Evolutionary conservation across 2,797 vertebrate species (phyloP).

Genomic region (Parambassis ranga): DNA sequence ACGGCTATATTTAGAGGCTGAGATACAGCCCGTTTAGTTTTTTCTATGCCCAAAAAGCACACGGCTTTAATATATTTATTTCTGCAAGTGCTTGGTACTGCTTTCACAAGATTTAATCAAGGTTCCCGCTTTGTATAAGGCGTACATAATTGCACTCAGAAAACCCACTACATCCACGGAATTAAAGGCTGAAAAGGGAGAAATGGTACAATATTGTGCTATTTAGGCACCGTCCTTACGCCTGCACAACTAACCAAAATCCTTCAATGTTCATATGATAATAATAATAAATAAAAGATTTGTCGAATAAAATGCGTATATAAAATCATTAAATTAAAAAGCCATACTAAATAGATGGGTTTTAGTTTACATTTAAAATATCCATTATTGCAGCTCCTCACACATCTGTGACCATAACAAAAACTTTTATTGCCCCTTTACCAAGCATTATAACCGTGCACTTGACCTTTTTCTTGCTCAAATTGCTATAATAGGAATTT

Average conservation of each 20-base stretch:
- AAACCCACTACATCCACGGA: neutral
- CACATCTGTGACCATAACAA: too few relatives aligned
- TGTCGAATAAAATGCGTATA: too few relatives aligned
- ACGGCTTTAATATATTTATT: neutral
- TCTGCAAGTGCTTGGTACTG: neutral
- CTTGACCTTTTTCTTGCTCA: too few relatives aligned
- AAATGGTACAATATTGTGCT: neutral
- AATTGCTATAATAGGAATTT: too few relatives aligned
- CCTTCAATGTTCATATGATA: too few relatives aligned
- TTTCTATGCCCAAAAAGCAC: neutral
- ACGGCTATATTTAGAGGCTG: neutral
- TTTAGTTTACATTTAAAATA: too few relatives aligned
- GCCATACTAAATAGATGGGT: too few relatives aligned
- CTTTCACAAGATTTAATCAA: slow-evolving; percentile 20
- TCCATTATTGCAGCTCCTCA: too few relatives aligned
- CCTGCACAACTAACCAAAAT: neutral
- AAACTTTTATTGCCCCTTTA: too few relatives aligned
- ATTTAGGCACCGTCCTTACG: neutral
- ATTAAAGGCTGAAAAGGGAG: slow-evolving; percentile 2
- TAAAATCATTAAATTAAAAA: too few relatives aligned
- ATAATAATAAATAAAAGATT: too few relatives aligned
- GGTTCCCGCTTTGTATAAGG: neutral
- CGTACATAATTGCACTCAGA: neutral
- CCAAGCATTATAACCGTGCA: too few relatives aligned
- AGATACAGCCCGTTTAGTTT: neutral